A percentile compares a stretch with the other conserved stretches of the same genome.
These are phyloP conservation scores for Meloe dianella DNA, from an alignment of 2,888 invertebrate genomes.

Conservation along the genomic window DNA sequence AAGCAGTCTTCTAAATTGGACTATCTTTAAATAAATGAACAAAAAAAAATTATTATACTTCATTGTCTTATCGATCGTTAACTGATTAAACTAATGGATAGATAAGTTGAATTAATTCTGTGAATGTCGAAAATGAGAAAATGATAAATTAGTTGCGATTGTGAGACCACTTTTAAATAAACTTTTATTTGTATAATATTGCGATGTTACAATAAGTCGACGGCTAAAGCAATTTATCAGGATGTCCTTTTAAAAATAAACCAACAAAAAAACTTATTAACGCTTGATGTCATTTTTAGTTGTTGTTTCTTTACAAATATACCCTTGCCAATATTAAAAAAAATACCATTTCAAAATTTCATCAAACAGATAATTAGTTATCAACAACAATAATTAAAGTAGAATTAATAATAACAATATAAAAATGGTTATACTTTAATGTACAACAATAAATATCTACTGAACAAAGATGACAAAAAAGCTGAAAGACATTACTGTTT, in stretches of 20 bases:
- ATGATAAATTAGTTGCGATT: constrained; percentile 25
- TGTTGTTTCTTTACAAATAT: constrained; percentile 13
- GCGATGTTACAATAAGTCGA: constrained; percentile 19
- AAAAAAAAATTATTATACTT: neutral
- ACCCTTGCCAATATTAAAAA: neutral
- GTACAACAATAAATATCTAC: neutral
- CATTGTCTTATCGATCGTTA: neutral
- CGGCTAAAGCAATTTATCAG: constrained; percentile 22
- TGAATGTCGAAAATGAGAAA: constrained; percentile 26
- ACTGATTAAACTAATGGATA: constrained; percentile 26
- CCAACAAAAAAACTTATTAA: constrained; percentile 27
- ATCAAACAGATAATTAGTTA: constrained; percentile 8
- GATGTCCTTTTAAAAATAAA: constrained; percentile 25
- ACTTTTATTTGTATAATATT: constrained; percentile 25
- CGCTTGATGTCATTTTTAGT: constrained; percentile 2
- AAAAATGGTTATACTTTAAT: neutral
- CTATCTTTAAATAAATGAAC: constrained; percentile 18
- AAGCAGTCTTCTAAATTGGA: constrained; percentile 33
- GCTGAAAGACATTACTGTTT: constrained; percentile 21
- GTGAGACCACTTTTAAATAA: constrained; percentile 21
- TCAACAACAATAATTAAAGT: constrained; percentile 1
- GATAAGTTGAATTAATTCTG: constrained; percentile 13
- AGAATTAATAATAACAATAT: neutral
- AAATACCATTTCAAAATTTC: constrained; percentile 13
- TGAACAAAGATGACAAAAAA: neutral